phyloP scores from a whole-genome alignment of 1,140 invertebrate species.

The Papilio glaucus region DNA sequence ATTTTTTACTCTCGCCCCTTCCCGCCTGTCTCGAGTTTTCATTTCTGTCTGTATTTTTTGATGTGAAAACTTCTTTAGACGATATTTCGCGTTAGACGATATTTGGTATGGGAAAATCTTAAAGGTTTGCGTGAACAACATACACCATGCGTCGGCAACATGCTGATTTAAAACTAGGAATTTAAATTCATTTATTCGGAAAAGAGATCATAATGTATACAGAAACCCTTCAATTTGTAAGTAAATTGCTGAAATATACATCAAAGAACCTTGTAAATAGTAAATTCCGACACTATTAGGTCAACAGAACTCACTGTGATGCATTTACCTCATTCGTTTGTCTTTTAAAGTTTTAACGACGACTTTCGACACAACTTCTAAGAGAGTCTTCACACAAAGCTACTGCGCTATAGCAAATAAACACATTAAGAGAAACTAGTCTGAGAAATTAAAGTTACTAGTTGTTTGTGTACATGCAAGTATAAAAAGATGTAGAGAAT shows the following conservation, averaged over 20 bases:
- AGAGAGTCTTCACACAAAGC: neutral
- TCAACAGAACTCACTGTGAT: slow-evolving; percentile 16
- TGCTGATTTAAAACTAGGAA: too few species aligned
- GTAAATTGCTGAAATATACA: neutral
- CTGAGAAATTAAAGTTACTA: neutral
- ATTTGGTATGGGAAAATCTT: too few species aligned
- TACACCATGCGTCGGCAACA: too few species aligned
- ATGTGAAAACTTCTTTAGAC: too few species aligned
- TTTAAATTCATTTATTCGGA: too few species aligned
- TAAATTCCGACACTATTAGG: neutral
- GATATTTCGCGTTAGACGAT: too few species aligned
- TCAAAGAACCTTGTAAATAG: slow-evolving; percentile 1
- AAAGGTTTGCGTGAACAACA: too few species aligned
- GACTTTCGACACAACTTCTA: neutral
- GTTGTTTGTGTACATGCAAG: neutral
- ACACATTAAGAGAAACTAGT: neutral
- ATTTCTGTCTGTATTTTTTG: too few species aligned
- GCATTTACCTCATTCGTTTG: neutral
- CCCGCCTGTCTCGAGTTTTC: too few species aligned
- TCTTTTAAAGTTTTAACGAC: neutral
- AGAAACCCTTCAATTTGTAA: too few species aligned
- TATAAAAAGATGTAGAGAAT: neutral
- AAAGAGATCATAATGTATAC: too few species aligned
- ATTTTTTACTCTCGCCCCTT: too few species aligned
- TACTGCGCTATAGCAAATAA: neutral